Base-by-base conservation (phyloP, 2,113 vertebrate species). In the Perca schrenkii region DNA sequence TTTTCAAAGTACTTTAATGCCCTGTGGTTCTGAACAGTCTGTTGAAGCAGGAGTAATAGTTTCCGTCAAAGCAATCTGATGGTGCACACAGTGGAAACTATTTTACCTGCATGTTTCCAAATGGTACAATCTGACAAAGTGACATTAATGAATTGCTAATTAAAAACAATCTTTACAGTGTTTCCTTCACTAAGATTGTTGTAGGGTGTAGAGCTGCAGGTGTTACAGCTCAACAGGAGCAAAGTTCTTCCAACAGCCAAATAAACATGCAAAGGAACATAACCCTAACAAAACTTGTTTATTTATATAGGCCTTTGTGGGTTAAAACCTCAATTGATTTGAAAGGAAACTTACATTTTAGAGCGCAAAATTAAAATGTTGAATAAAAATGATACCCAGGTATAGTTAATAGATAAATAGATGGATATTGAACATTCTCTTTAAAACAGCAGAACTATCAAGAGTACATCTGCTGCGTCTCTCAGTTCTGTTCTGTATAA, bases 21-120 rank as follows among this genome's bases (percentile, higher is more conserved):
- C 10, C 57, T 6, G 40, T 74, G 34, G 25, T 62, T 70, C 34
- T 60, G 8, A 80, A 53, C 49, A 63, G 54, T 43, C 67, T 31
- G 56, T 52, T 79, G n/a, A 69, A 76, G 34, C 47, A 12, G 22
- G 61, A 74, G n/a, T 63, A 58, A 82, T 63, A 12, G 25, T 61
- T 57, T 70, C 64, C 13, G 19, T 82, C 74, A 75, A 60, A 79
- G 74, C 74, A 75, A 71, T 63, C 52, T 70, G 56, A 68, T 54
- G 56, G 19, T 47, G 47, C 46, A 58, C 25, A 43, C 31, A 58
- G 68, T 53, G 47, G 28, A 77, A 87, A 79, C 25, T 53, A 54
- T 64, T 61, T 56, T 31, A 52, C 2, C 0, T 25, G 8, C 53
- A 47, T 40, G 46, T 72, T 89, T 82, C 13, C 34, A 81, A 77